phyloP scores from a whole-genome alignment of 2,797 vertebrate genomes.

The Macrochelys suwanniensis region DNA sequence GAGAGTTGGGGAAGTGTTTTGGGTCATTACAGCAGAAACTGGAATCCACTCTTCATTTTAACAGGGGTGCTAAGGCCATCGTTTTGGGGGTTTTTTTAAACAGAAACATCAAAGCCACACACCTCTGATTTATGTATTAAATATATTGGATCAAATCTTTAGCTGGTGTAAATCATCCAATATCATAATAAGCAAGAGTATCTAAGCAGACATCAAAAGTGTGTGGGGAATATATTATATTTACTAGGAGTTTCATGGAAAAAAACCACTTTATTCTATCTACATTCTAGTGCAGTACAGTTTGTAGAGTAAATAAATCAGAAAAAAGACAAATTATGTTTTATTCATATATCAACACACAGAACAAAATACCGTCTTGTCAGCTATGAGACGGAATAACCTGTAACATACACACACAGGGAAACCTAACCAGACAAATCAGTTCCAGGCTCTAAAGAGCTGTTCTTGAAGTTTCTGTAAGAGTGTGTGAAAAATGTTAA shows the following conservation, averaged over 20 bases:
- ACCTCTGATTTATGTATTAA: background rate
- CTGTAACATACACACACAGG: background rate
- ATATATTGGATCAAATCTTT: background rate
- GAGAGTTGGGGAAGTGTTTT: background rate
- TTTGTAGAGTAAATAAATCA: background rate
- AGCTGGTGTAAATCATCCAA: background rate
- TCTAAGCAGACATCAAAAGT: background rate
- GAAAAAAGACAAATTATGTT: background rate
- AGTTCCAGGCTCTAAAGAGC: background rate
- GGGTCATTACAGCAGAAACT: background rate
- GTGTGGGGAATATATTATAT: background rate
- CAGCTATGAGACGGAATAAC: rapidly evolving
- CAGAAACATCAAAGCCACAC: background rate
- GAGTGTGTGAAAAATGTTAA: conserved; percentile 11
- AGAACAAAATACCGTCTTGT: background rate
- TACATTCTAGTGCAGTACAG: background rate
- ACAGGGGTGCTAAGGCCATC: background rate
- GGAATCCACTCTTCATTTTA: background rate
- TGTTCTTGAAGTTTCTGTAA: conserved; percentile 25
- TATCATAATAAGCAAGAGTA: background rate
- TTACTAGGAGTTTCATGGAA: background rate
- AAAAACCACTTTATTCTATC: background rate
- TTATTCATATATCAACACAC: background rate
- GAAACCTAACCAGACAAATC: background rate
- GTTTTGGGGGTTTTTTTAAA: background rate